Base-by-base conservation (phyloP, 2,888 invertebrate genomes). In the Sesamia inferens region DNA sequence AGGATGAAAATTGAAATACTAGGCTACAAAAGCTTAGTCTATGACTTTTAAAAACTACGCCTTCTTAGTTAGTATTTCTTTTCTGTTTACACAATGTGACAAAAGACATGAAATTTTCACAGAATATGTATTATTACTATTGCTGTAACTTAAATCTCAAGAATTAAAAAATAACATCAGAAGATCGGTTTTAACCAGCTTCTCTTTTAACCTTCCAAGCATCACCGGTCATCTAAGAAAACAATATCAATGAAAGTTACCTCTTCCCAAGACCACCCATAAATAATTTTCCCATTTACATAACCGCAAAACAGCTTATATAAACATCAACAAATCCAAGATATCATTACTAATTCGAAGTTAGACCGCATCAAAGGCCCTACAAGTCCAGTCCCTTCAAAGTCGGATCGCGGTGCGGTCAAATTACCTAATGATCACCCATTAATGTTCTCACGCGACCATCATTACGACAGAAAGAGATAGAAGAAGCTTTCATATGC, bases 391-490 rank as follows among this genome's bases (percentile, higher is more conserved):
- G 42, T 54, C 79, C 70, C 69, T 82, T 58, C 42, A 73, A 62
- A 76, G 71, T 61, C 77, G 42, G 85, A 85, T 88, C 85, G 83
- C 31, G 31, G 48, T 79, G 89, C 88, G 88, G 89, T 86, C 84
- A 86, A 91, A 89, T 90, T 88, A 90, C 88, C 73, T 91, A 91
- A 91, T 90, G 89, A 89, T 87, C 80, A 81, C 71, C 85, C 84
- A 84, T 90, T 88, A 85, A 84, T 76, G 79, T 79, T 74, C 81
- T 84, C 85, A 86, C 84, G 85, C 85, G 76, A 88, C 82, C 82
- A 81, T 86, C 81, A 85, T 87, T 87, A 88, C 72, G 78, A 70
- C 51, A 73, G 79, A 85, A 68, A 66, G 78, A 74, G 83, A 87
- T 42, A 47, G 51, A 68, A 76, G 7, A 19, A 63, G 8, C 14